Conservation (phyloP, 2,797 vertebrate species). For the Sparidentex hasta region DNA sequence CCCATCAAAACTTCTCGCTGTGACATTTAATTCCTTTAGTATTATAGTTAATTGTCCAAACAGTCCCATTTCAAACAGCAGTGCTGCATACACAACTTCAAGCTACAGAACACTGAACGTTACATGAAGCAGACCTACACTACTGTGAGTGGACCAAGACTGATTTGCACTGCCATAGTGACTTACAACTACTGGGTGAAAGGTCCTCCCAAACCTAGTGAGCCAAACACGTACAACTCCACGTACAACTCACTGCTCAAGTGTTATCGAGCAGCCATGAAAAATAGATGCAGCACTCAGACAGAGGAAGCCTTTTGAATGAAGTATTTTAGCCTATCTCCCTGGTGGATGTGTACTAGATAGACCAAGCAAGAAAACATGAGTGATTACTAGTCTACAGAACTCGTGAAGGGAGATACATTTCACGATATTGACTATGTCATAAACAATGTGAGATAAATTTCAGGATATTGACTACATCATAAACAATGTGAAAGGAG, state of each 20-base stretch:
- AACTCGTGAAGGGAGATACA: background rate
- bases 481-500: conserved; percentile 8
- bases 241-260: conserved; percentile 10
- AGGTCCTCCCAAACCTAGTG: conserved; percentile 30
- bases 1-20: rapidly evolving
- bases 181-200: conserved; percentile 38
- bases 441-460: too few species aligned
- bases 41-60: background rate
- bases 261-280: conserved; percentile 58
- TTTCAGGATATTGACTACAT: background rate
- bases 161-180: background rate
- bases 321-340: conserved; percentile 35
- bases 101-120: background rate
- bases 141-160: background rate
- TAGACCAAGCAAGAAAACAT: background rate
- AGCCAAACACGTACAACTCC: conserved; percentile 28
- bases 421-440: background rate
- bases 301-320: conserved; percentile 43
- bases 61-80: background rate
- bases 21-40: conserved; percentile 3
- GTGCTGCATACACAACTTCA: background rate
- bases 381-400: background rate
- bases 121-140: background rate
- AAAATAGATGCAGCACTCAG: conserved; percentile 70
- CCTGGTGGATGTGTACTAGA: conserved; percentile 23